phyloP scores from a whole-genome alignment of 2,888 invertebrate species.

The Drosophila paracracens region DNA sequence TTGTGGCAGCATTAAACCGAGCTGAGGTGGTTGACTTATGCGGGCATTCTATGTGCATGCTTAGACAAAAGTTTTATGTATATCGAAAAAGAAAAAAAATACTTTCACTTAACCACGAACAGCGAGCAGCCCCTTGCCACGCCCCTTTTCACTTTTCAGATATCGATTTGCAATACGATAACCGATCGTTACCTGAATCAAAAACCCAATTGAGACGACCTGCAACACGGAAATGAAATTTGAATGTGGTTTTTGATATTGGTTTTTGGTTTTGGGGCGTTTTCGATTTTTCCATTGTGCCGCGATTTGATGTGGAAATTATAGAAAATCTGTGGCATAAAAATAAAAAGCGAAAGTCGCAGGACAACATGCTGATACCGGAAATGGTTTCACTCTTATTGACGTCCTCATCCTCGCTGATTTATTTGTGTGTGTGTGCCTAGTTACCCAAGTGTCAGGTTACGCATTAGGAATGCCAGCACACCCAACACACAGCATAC shows the following conservation, averaged over 20 bases:
- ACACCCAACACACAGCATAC: conserved; percentile 39
- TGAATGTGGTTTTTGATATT: conserved; percentile 56
- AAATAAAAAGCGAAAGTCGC: conserved; percentile 72
- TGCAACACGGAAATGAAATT: conserved; percentile 68
- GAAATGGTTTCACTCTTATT: conserved; percentile 80
- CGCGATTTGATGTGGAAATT: conserved; percentile 69
- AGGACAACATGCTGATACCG: conserved; percentile 75
- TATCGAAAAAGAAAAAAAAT: conserved; percentile 7
- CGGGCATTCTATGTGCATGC: conserved; percentile 38
- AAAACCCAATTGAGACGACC: conserved; percentile 35
- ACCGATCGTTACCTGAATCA: conserved; percentile 64
- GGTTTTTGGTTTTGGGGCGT: conserved; percentile 51
- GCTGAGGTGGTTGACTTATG: conserved; percentile 59
- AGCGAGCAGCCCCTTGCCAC: conserved; percentile 29
- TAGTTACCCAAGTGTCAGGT: conserved; percentile 81
- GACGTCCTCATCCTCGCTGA: conserved; percentile 58
- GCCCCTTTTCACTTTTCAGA: conserved; percentile 44
- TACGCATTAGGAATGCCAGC: conserved; percentile 61
- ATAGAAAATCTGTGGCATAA: conserved; percentile 60
- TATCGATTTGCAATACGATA: conserved; percentile 73
- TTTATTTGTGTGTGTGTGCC: conserved; percentile 58
- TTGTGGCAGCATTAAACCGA: conserved; percentile 26
- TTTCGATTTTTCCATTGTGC: conserved; percentile 53
- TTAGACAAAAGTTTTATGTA: background rate
- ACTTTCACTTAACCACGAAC: conserved; percentile 44